A percentile compares a stretch with the other conserved stretches of the same genome.
Conservation (phyloP, 2,888 invertebrate species). For the Phengaris alcon region DNA sequence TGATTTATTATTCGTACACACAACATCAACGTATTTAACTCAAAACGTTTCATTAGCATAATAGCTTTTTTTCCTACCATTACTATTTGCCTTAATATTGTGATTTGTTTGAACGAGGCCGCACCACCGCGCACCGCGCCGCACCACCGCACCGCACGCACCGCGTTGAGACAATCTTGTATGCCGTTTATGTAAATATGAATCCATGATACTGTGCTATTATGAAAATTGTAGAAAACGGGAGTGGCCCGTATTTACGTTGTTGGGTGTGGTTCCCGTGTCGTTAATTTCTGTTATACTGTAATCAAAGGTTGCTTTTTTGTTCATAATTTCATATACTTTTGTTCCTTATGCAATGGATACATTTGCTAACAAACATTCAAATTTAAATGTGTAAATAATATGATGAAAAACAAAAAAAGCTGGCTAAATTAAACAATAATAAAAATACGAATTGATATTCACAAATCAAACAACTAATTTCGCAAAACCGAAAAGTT, state of each 20-base stretch:
- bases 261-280: constrained; percentile 59
- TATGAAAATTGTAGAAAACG: constrained; percentile 65
- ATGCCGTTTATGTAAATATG: constrained; percentile 76
- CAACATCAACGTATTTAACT: constrained; percentile 75
- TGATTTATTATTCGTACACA: constrained; percentile 70
- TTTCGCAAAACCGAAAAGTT: constrained; percentile 49
- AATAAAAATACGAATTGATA: background rate
- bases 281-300: constrained; percentile 33
- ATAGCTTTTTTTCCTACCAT: constrained; percentile 76
- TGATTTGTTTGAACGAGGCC: constrained; percentile 71
- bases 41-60: constrained; percentile 79
- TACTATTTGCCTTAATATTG: constrained; percentile 78
- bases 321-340: background rate
- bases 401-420: too few relatives aligned
- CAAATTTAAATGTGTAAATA: too few relatives aligned
- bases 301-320: constrained; percentile 15
- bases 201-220: constrained; percentile 70
- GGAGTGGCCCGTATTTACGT: constrained; percentile 67
- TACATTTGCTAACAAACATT: too few relatives aligned
- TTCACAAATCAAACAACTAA: constrained; percentile 38
- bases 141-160: constrained; percentile 67
- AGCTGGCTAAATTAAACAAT: too few relatives aligned
- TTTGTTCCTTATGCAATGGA: background rate
- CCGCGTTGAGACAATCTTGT: constrained; percentile 77
- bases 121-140: too few relatives aligned